A percentile compares a stretch with the other conserved stretches of the same genome.
phyloP scores from a whole-genome alignment of 2,888 invertebrate genomes.

The Toxonevra muliebris region DNA sequence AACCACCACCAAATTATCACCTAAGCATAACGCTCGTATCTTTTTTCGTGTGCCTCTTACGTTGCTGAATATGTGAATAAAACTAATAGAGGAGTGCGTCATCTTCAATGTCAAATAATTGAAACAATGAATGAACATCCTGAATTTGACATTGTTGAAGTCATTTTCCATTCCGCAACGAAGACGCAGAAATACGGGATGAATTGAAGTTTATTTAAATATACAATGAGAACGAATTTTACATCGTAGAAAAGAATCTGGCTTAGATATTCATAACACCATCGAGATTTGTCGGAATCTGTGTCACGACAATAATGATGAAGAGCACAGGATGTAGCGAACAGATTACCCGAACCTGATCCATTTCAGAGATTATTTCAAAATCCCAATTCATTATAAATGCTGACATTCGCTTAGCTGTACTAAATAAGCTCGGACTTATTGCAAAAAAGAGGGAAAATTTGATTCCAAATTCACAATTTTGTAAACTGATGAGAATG shows the following conservation, averaged over 20 bases:
- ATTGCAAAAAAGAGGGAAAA: constrained; percentile 48
- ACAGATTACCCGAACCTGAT: constrained; percentile 36
- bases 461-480: constrained; percentile 40
- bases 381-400: constrained; percentile 43
- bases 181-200: constrained; percentile 37
- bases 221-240: constrained; percentile 38
- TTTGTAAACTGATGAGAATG: constrained; percentile 40
- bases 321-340: constrained; percentile 35
- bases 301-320: constrained; percentile 40
- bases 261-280: constrained; percentile 50
- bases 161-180: constrained; percentile 49
- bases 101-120: no score
- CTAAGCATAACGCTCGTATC: no score
- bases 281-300: constrained; percentile 45
- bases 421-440: constrained; percentile 43
- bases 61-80: no score
- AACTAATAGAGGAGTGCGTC: no score
- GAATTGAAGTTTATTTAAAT: constrained; percentile 38
- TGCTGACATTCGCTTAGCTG: constrained; percentile 43
- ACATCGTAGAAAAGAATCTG: constrained; percentile 37
- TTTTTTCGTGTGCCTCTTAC: no score
- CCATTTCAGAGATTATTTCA: constrained; percentile 41
- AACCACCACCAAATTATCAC: no score
- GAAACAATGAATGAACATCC: no score
- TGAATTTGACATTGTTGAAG: no score